Evolutionary conservation across 2,797 vertebrate genomes (phyloP), one percentile per base, ranked within the genome.

Genomic region (Gymnoscopelus microlampas): DNA sequence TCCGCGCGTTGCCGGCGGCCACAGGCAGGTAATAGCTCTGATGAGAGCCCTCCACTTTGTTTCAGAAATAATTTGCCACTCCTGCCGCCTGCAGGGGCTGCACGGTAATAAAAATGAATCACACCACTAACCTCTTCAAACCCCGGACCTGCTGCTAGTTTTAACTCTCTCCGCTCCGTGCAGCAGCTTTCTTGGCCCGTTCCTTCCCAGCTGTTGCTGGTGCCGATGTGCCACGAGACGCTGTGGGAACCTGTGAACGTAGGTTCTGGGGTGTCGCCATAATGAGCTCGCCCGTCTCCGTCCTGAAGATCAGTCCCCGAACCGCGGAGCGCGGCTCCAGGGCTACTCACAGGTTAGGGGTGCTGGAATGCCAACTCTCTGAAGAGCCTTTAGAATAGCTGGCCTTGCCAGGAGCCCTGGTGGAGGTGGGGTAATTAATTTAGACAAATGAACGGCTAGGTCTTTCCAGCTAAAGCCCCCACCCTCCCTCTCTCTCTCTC

Each of bases 41-140:
- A 95, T 92, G 92, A 93, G 92, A 90, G 87, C 89, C 90, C 93
- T 93, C 93, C 93, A 94, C 93, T 95, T 94, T 94, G 93, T 95
- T 94, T 95, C 94, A 94, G 93, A 94, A 95, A 95, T 94, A 94
- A 95, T 95, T 95, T 95, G 93, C 90, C 91, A 82, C 87, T 90
- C 89, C 88, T 90, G 90, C 92, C 83, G 90, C 93, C 93, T 89
- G 92, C 92, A 92, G 93, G 92, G 91, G 86, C 90, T 66, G 77
- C 68, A 81, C 81, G 81, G 90, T 93, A 93, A 94, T 95, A 94
- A 94, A 95, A 95, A 95, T 95, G 93, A 94, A 95, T 94, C 94
- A 95, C 92, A 82, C 85, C 85, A 79, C 93, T 94, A 94, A 94
- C 91, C 92, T 93, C 90, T 90, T 87, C 87, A 85, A 90, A 89